Evolutionary conservation across 2,888 invertebrate genomes (phyloP), one percentile per base, ranked within the genome.

Genomic region (Oxytorus armatus): DNA sequence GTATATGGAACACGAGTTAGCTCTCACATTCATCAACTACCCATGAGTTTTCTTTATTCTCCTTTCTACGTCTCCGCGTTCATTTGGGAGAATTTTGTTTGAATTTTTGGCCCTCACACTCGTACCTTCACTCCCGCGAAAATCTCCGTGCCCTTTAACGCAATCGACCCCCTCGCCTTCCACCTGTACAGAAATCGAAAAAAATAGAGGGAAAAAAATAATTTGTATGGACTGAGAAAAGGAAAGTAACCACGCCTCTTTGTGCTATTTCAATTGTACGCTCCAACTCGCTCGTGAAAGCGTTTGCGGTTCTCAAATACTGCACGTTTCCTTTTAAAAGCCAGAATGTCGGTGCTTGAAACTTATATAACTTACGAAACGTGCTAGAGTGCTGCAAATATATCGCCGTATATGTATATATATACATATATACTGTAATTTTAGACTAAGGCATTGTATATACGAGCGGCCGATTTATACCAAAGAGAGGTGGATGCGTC

Each of bases 231-330:
- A 61, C 23, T 57, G 36, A 18, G 70, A 33, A 65, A 29, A 59
- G 36, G 18, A 29, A 53, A 79, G 65, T 72, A 73, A 82, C 82
- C 79, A 73, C 73, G 59, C 73, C 78, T 77, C 73, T 73, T 69
- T 79, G 59, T 63, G 49, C 59, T 66, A 69, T 78, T 76, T 79
- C 49, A 82, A 74, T 82, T 79, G 76, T 72, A 73, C 72, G 47
- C 44, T 11, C 23, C 21, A 57, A 11, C 51, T 44, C 44, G 29
- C 57, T 74, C 79, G 72, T 79, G 47, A 79, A 82, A 82, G 77
- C 77, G 42, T 74, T 82, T 29, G 53, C 59, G 33, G 65, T 29
- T 49, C 16, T 63, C 36, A 33, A 18, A 16, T 51, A 25, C 39
- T 63, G 21, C 49, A 33, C 59, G 16, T 14, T 25, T n/a, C 47